Evolutionary conservation across 2,113 vertebrate genomes (phyloP).

Genomic region (Cepphus grylle): DNA sequence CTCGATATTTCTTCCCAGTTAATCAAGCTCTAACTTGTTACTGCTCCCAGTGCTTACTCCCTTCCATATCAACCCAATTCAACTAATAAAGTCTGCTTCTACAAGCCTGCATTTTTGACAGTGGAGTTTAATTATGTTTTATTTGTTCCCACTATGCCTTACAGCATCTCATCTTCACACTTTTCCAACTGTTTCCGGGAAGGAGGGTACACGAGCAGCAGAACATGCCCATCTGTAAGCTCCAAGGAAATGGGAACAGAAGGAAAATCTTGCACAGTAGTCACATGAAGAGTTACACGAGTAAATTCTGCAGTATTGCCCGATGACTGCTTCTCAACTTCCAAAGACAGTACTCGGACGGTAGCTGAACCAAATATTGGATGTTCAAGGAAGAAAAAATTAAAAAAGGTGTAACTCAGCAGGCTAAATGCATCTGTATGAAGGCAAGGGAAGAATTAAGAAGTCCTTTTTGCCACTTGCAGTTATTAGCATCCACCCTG

Average conservation of each 20-base stretch:
- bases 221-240: background rate
- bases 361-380: background rate
- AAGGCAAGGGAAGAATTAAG: background rate
- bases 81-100: background rate
- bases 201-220: background rate
- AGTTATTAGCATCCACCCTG: fast-evolving
- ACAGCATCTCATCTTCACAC: background rate
- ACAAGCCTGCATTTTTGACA: background rate
- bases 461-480: background rate
- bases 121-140: background rate
- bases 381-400: background rate
- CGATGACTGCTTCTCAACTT: background rate
- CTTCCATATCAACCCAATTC: background rate
- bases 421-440: background rate
- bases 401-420: background rate
- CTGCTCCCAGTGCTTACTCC: background rate
- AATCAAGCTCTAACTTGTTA: background rate
- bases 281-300: background rate
- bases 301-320: background rate
- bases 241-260: background rate
- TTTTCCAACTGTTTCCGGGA: background rate
- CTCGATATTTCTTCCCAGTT: background rate
- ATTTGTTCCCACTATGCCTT: background rate
- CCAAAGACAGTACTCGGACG: background rate
- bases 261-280: conserved; percentile 11